phyloP scores from a whole-genome alignment of 1,140 invertebrate species.

The Drosophila bipectinata region DNA sequence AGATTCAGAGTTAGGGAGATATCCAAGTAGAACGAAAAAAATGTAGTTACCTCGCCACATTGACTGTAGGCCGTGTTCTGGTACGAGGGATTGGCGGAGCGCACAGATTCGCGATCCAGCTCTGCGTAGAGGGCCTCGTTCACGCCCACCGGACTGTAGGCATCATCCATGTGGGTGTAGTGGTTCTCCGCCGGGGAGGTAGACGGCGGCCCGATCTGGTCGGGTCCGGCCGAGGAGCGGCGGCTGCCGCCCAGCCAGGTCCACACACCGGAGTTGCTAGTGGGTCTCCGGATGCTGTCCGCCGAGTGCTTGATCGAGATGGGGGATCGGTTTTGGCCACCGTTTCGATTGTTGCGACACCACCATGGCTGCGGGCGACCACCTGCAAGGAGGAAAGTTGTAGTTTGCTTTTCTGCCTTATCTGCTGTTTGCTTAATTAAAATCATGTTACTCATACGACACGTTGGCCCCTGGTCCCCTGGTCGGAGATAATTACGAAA shows the following conservation, averaged over 20 bases:
- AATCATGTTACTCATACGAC: conserved; percentile 76
- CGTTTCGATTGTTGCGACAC: conserved; percentile 83
- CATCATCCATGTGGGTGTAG: conserved; percentile 89
- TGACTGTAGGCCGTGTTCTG: conserved; percentile 89
- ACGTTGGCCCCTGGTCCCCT: conserved; percentile 36
- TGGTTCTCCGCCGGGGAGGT: conserved; percentile 87
- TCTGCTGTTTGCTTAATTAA: conserved; percentile 73
- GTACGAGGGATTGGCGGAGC: conserved; percentile 87
- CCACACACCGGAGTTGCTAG: conserved; percentile 87
- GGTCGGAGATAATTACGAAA: no score
- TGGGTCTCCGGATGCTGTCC: conserved; percentile 85
- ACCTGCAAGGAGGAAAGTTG: conserved; percentile 42
- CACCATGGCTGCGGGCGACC: conserved; percentile 83
- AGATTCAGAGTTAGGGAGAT: background rate
- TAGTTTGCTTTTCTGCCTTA: background rate
- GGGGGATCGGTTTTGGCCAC: conserved; percentile 73
- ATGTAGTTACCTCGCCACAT: conserved; percentile 84
- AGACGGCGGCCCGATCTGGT: conserved; percentile 83
- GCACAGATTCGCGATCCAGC: conserved; percentile 85
- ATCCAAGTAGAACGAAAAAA: background rate
- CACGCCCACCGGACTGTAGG: conserved; percentile 85
- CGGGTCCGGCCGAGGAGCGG: conserved; percentile 83
- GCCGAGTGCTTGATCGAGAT: conserved; percentile 81
- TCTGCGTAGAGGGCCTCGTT: conserved; percentile 88
- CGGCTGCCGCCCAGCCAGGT: conserved; percentile 87